These are phyloP conservation scores for Synanthedon myopaeformis DNA, from an alignment of 2,888 invertebrate species.

Conservation along the genomic window DNA sequence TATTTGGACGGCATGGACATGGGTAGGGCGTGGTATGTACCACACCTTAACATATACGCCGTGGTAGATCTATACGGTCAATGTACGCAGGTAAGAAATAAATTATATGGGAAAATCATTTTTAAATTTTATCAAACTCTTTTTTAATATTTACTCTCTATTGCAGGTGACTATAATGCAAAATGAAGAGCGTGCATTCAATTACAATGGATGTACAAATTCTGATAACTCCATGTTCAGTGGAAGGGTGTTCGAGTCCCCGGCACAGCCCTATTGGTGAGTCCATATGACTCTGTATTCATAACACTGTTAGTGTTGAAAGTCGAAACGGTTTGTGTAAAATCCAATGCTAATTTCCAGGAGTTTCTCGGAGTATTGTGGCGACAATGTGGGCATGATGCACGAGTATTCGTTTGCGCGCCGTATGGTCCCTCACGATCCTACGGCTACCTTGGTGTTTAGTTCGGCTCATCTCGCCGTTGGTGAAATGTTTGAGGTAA, in stretches of 20 bases:
- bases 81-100: conserved; percentile 83
- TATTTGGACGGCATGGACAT: conserved; percentile 89
- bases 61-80: conserved; percentile 96
- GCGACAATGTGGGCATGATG: conserved; percentile 77
- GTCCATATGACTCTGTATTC: conserved; percentile 1
- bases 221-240: conserved; percentile 43
- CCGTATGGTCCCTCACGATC: conserved; percentile 49
- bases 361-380: conserved; percentile 74
- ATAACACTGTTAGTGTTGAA: no score
- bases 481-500: conserved; percentile 84
- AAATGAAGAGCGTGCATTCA: conserved; percentile 51
- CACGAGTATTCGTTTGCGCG: conserved; percentile 76
- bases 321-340: background rate
- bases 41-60: conserved; percentile 86
- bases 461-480: conserved; percentile 78
- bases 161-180: conserved; percentile 52
- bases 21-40: conserved; percentile 85
- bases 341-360: conserved; percentile 16
- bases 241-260: conserved; percentile 29
- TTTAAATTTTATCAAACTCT: no score
- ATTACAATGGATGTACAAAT: conserved; percentile 48
- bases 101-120: background rate
- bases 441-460: conserved; percentile 70
- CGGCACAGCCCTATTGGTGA: conserved; percentile 55
- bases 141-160: no score